Conservation (phyloP, 1,140 invertebrate species). For the Antheraea pernyi region DNA sequence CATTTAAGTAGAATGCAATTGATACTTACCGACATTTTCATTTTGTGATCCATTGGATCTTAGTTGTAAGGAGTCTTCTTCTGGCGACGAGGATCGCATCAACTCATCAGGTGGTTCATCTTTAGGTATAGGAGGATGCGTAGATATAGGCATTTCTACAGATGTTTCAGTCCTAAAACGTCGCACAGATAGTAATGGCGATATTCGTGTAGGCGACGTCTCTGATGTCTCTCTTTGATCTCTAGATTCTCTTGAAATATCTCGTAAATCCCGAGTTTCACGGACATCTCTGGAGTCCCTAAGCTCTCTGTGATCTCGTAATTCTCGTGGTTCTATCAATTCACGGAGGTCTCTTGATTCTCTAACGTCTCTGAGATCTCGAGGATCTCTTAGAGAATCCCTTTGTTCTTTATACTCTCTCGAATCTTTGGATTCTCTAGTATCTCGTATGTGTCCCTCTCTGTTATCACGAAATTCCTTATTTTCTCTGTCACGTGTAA, state of each 20-base stretch:
- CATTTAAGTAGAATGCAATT: background rate
- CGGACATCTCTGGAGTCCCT: conserved; percentile 43
- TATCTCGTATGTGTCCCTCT: conserved; percentile 48
- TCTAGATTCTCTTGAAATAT: conserved; percentile 48
- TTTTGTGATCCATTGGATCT: conserved; percentile 75
- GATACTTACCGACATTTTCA: conserved; percentile 71
- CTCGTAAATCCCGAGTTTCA: conserved; percentile 49
- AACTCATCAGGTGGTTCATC: conserved; percentile 77
- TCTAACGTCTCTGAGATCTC: conserved; percentile 46
- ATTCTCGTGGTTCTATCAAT: conserved; percentile 38
- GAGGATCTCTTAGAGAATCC: conserved; percentile 35
- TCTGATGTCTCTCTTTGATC: conserved; percentile 61
- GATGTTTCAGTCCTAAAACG: conserved; percentile 67
- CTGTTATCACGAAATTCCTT: conserved; percentile 46
- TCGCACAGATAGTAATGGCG: conserved; percentile 68
- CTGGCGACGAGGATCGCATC: conserved; percentile 71
- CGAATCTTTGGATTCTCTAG: conserved; percentile 48
- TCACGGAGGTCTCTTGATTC: conserved; percentile 56
- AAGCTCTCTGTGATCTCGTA: conserved; percentile 45
- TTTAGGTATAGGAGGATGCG: conserved; percentile 72
- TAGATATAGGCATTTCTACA: conserved; percentile 52
- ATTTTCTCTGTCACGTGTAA: conserved; percentile 53
- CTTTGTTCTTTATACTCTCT: conserved; percentile 41
- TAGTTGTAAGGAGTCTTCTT: conserved; percentile 74
- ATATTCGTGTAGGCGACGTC: conserved; percentile 73